phyloP scores from a whole-genome alignment of 2,113 vertebrate species.

The Pomatorhinus ruficollis region DNA sequence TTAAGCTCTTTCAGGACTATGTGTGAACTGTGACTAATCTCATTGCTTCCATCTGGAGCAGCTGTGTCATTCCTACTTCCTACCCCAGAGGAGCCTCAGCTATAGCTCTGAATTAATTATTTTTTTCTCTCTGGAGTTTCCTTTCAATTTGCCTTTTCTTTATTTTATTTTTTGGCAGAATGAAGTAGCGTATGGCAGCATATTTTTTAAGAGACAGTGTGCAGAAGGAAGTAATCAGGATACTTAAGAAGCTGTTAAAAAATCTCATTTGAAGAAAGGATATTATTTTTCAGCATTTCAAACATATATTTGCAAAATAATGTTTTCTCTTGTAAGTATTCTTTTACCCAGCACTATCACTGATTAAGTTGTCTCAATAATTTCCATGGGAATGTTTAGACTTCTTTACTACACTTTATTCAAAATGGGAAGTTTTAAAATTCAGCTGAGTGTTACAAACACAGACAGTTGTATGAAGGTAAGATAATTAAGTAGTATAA shows the following conservation, averaged over 20 bases:
- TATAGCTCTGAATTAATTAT: background rate
- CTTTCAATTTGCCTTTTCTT: background rate
- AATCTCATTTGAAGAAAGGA: background rate
- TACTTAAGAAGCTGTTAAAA: background rate
- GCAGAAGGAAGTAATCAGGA: background rate
- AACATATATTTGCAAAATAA: background rate
- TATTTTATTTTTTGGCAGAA: background rate
- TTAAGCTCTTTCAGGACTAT: background rate
- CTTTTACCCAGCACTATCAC: background rate
- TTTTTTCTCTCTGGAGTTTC: background rate
- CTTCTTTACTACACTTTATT: background rate
- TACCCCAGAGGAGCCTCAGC: background rate
- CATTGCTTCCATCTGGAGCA: background rate
- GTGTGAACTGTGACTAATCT: background rate
- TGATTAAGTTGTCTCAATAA: background rate
- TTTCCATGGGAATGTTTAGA: background rate
- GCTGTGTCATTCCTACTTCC: background rate
- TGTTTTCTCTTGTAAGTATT: background rate
- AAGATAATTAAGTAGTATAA: background rate
- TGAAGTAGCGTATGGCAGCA: background rate
- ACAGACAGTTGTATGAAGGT: background rate
- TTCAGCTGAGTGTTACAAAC: background rate
- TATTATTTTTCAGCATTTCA: background rate
- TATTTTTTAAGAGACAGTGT: background rate
- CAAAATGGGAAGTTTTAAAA: background rate